A percentile compares a stretch with the other conserved stretches of the same genome.
phyloP scores from a whole-genome alignment of 2,113 vertebrate species.

The Hydropotes inermis region DNA sequence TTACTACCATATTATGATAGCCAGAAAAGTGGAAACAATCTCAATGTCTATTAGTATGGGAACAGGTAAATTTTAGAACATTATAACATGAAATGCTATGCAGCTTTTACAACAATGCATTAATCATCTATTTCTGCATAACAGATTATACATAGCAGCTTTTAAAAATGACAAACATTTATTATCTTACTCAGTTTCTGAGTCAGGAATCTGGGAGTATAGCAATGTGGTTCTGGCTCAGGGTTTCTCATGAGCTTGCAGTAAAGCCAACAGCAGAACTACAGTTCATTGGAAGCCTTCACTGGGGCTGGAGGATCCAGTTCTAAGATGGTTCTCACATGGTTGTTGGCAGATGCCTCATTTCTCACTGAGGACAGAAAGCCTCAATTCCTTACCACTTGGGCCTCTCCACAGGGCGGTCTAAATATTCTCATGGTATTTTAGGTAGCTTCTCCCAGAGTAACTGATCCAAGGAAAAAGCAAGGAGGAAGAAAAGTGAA shows the following conservation, averaged over 20 bases:
- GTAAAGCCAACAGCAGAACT: neutral
- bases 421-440: neutral
- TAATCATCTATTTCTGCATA: neutral
- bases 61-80: neutral
- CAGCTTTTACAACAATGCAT: neutral
- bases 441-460: neutral
- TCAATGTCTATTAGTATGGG: neutral
- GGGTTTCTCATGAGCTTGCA: neutral
- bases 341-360: neutral
- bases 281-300: neutral
- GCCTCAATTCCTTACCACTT: neutral
- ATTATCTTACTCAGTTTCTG: neutral
- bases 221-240: neutral
- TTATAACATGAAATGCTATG: neutral
- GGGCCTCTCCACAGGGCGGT: neutral
- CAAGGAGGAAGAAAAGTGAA: neutral
- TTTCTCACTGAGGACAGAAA: neutral
- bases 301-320: neutral
- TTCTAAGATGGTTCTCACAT: neutral
- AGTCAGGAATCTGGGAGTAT: neutral
- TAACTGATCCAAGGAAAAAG: neutral
- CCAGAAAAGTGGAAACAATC: neutral
- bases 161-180: neutral
- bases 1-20: neutral
- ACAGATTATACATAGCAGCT: neutral